Conservation (phyloP, 2,888 invertebrate species). For the Euzophera pinguis region DNA sequence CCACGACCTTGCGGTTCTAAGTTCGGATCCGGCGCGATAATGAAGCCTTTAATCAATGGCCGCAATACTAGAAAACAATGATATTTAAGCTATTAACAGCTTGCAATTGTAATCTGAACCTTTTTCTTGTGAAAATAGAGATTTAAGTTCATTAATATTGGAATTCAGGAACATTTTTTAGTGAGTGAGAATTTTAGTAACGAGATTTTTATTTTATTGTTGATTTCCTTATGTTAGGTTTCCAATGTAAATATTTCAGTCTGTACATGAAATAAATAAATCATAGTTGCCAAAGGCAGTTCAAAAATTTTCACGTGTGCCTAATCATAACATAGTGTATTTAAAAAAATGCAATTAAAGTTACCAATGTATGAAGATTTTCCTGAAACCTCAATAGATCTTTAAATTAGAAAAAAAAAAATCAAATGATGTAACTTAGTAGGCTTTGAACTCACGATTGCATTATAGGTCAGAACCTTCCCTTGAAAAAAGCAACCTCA, state of each 20-base stretch:
- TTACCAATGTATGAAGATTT: neutral
- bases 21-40: constrained; percentile 13
- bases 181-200: too few species aligned
- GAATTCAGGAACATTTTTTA: neutral
- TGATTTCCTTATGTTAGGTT: too few species aligned
- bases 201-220: too few species aligned
- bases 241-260: too few species aligned
- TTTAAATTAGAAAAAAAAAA: too few species aligned
- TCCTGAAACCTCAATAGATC: too few species aligned
- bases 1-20: constrained; percentile 20
- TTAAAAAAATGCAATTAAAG: too few species aligned
- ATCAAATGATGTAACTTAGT: neutral
- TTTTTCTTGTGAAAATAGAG: neutral
- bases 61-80: constrained; percentile 5
- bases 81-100: neutral
- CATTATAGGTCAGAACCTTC: constrained; percentile 29
- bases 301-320: too few species aligned
- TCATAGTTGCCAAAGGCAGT: too few species aligned
- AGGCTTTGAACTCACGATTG: neutral
- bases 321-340: too few species aligned
- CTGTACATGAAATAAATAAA: too few species aligned
- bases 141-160: neutral
- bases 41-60: constrained; percentile 11
- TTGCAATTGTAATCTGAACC: neutral
- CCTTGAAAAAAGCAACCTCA: constrained; percentile 21